phyloP scores from a whole-genome alignment of 2,888 invertebrate genomes.

The Leptinotarsa peninsularis region DNA sequence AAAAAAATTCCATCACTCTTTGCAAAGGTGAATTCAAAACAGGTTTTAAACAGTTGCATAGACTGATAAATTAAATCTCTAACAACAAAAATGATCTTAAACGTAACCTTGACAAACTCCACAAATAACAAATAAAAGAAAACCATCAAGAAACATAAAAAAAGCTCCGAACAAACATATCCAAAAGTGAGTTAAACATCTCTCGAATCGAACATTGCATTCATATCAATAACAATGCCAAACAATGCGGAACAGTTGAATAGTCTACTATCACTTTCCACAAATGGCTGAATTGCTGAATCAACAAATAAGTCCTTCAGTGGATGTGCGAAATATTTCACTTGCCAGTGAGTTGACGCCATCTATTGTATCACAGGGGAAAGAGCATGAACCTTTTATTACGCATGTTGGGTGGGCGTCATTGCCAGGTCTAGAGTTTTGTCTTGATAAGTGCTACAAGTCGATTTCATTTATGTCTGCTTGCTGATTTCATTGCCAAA shows the following conservation, averaged over 20 bases:
- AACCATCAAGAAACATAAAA: conserved; percentile 3
- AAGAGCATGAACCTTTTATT: conserved; percentile 31
- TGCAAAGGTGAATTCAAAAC: no score
- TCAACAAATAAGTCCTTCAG: conserved; percentile 41
- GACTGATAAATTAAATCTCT: neutral
- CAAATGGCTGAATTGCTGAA: conserved; percentile 34
- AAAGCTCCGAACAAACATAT: neutral
- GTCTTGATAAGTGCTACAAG: neutral
- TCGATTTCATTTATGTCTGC: no score
- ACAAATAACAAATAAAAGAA: neutral
- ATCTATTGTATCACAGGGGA: conserved; percentile 29
- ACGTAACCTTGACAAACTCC: neutral
- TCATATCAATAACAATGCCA: conserved; percentile 36
- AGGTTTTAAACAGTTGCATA: no score
- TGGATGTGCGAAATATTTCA: conserved; percentile 20
- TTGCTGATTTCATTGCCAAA: no score
- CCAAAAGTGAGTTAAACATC: conserved; percentile 24
- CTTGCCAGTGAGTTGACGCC: conserved; percentile 24
- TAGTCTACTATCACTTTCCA: conserved; percentile 37
- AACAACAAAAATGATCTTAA: neutral
- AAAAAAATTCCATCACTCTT: no score
- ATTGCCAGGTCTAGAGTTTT: conserved; percentile 21
- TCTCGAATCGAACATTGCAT: conserved; percentile 31
- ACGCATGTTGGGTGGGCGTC: conserved; percentile 30
- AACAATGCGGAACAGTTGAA: conserved; percentile 28